phyloP scores from a whole-genome alignment of 2,113 vertebrate species.

The Amphilophus citrinellus region DNA sequence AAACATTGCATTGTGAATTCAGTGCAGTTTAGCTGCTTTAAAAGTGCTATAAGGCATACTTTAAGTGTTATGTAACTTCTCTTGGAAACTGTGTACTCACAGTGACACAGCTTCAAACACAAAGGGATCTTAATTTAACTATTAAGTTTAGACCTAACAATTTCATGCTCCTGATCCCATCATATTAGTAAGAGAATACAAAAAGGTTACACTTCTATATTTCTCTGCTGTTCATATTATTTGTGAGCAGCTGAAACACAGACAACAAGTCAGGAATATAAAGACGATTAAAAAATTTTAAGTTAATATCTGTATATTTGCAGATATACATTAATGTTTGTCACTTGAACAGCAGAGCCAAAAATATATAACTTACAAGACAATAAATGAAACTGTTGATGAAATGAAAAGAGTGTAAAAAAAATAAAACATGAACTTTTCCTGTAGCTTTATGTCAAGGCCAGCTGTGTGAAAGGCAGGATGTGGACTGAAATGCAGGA shows the following conservation, averaged over 20 bases:
- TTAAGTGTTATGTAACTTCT: neutral
- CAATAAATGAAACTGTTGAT: neutral
- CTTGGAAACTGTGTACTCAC: no score
- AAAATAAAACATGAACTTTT: neutral
- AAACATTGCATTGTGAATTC: neutral
- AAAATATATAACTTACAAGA: neutral
- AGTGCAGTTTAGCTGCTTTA: neutral
- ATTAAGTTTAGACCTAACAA: neutral
- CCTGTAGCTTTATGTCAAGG: neutral
- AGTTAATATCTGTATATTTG: neutral
- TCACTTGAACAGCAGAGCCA: neutral
- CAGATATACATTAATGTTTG: neutral
- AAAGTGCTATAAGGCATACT: neutral
- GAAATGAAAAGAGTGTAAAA: neutral
- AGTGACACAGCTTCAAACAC: neutral
- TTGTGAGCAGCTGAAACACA: neutral
- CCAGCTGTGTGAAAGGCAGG: no score
- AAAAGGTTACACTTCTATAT: neutral
- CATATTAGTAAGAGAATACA: neutral
- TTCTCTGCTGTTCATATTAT: neutral
- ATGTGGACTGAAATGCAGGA: no score
- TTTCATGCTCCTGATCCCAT: neutral
- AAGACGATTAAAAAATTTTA: neutral
- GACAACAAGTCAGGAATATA: accelerated
- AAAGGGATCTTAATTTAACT: no score